These are phyloP conservation scores for Oxygymnocypris stewartii DNA, from an alignment of 2,113 vertebrate species.

Conservation along the genomic window DNA sequence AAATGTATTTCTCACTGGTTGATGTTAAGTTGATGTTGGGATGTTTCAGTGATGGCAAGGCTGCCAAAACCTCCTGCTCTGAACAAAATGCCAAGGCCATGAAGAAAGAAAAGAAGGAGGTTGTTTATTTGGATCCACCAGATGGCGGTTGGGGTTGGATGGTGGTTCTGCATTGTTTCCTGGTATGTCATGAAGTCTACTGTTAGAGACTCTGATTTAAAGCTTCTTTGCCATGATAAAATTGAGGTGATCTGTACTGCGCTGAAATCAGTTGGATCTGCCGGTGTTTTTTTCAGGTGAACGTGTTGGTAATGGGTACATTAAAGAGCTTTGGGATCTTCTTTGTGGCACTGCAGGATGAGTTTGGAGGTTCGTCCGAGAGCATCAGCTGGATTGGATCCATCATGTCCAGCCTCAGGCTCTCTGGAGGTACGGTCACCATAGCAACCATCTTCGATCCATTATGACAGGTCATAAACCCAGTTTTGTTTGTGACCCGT, in stretches of 20 bases:
- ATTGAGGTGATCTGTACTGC: not conserved
- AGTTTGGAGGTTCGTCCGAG: conserved; percentile 84
- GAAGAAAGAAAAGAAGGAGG: conserved; percentile 61
- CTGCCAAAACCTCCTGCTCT: conserved; percentile 69
- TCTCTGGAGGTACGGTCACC: conserved; percentile 80
- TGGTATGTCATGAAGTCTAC: conserved; percentile 73
- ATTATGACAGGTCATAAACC: not conserved
- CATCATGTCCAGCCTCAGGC: conserved; percentile 88
- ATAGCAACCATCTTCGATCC: conserved; percentile 37
- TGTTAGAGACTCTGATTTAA: not conserved
- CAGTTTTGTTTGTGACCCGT: conserved; percentile 37
- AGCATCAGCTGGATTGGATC: conserved; percentile 92
- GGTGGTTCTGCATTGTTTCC: conserved; percentile 91
- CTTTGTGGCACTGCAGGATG: conserved; percentile 91
- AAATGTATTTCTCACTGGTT: not conserved
- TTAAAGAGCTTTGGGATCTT: conserved; percentile 92
- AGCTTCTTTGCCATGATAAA: not conserved
- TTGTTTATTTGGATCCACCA: conserved; percentile 68
- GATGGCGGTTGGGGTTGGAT: conserved; percentile 87
- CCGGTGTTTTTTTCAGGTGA: conserved; percentile 78
- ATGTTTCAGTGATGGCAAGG: conserved; percentile 62
- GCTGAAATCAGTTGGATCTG: not conserved
- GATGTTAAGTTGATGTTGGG: not conserved
- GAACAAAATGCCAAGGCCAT: conserved; percentile 53
- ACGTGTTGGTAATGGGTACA: conserved; percentile 86